Evolutionary conservation across 1,140 invertebrate species (phyloP), one percentile per base, ranked within the genome.

Genomic region (Drosophila cardini): DNA sequence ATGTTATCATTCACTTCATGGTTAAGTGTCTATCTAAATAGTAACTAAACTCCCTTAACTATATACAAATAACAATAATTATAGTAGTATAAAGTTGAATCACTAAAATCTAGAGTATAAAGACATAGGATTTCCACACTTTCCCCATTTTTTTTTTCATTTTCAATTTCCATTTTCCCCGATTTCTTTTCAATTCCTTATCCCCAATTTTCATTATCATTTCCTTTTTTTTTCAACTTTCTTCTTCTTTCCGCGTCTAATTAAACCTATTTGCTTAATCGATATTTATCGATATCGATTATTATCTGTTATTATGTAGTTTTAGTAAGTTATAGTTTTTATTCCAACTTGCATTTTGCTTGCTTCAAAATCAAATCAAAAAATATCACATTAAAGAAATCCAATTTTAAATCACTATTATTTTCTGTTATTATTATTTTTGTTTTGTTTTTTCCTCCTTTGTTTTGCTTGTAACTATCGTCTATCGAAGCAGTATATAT

Each of bases 341-440:
- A 62, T 68, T 69, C 56, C 55, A 73, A 73, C 64, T 73, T 73
- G 64, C 72, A 70, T 73, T 73, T 73, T 74, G 57, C 58, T 42
- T 61, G 26, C 40, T 55, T 68, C 64, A 62, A 62, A 84, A 85
- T 85, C 61, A 69, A 83, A 64, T 74, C 74, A 82, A 86, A 85
- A 84, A 82, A 87, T 89, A 87, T 87, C 84, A 87, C 84, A 87
- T 89, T 73, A 82, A 86, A 87, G 69, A 87, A 87, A 87, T 87
- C 82, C 74, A 86, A 80, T 75, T 85, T 85, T 84, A 80, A 84
- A 84, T 80, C 80, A 84, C 81, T 80, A 61, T 52, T 10, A 68
- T 64, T 21, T 52, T n/a, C 21, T 26, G 21, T 26, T 26, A 26
- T 26, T 26, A 5, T 26, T 26, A 26, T 26, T 26, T 4, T 26